Conservation (phyloP, 2,113 vertebrate genomes). For the Rattus rattus region DNA sequence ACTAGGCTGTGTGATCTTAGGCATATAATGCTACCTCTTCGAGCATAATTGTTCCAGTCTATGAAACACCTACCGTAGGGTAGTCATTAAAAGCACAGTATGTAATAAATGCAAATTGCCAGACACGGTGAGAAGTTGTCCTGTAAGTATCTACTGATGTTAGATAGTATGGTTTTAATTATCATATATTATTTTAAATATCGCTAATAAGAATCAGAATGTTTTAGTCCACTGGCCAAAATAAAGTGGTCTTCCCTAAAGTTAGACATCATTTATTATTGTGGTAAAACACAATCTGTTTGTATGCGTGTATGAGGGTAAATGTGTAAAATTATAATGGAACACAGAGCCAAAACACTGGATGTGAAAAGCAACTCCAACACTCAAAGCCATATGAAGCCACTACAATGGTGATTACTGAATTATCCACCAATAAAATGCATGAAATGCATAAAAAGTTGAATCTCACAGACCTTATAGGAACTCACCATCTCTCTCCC, state of each 20-base stretch:
- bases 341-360: background rate
- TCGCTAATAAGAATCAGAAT: conserved; percentile 24
- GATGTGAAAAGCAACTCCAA: background rate
- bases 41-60: background rate
- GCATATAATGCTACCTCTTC: background rate
- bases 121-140: background rate
- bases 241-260: background rate
- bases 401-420: background rate
- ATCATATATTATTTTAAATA: background rate
- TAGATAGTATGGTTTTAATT: conserved; percentile 31
- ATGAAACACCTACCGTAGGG: background rate
- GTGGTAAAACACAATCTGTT: background rate
- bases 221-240: background rate
- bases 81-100: conserved; percentile 12
- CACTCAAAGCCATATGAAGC: background rate
- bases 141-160: background rate
- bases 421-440: background rate
- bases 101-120: conserved; percentile 15
- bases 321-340: background rate
- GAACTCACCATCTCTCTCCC: background rate
- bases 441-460: background rate
- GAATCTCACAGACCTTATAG: background rate
- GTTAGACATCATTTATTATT: background rate
- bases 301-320: background rate
- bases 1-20: background rate